Evolutionary conservation across 2,888 invertebrate genomes (phyloP), one percentile per base, ranked within the genome.

Genomic region (Slavum lentiscoides): DNA sequence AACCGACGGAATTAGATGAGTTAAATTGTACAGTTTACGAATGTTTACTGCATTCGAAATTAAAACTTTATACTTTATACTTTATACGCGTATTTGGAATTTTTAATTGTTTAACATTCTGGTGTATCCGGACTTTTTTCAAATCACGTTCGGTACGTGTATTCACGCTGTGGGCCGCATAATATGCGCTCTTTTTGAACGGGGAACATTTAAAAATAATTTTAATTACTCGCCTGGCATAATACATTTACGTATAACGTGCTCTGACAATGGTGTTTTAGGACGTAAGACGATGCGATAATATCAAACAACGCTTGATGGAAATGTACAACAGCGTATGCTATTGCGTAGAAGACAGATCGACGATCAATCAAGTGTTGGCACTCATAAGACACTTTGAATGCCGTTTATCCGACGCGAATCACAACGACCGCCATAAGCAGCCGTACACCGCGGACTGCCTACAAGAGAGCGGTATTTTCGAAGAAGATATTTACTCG

Each of bases 381-480:
- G 89, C 89, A 86, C 87, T 91, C 84, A 87, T 91, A 82, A 90
- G 91, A 49, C 84, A 84, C 81, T 85, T 85, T 90, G 84, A 85
- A 81, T 83, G 84, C 37, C 82, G 84, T 74, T 83, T 84, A 39
- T 84, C 84, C 55, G 83, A 82, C 30, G 21, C 43, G n/a, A 82
- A 82, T 53, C 70, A 82, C 59, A 82, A 67, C 59, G 61, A 83
- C 37, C 82, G 74, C n/a, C 73, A 70, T 39, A 81, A 82, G 43
- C 70, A 76, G 15, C 61, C 81, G 15, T 82, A 82, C 23, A 62
- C 72, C n/a, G 62, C 68, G 83, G 90, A 88, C 84, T 88, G 91
- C 84, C 87, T 92, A 49, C 92, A 92, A 85, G 92, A 92, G 85
- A 92, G 92, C 84, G 92, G 92, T 43, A 92, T 92, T 83, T 92